Percentiles rank a stretch among this genome's conserved stretches.
Evolutionary conservation across 2,888 invertebrate genomes (phyloP).

Genomic region (Drosophila rubida): DNA sequence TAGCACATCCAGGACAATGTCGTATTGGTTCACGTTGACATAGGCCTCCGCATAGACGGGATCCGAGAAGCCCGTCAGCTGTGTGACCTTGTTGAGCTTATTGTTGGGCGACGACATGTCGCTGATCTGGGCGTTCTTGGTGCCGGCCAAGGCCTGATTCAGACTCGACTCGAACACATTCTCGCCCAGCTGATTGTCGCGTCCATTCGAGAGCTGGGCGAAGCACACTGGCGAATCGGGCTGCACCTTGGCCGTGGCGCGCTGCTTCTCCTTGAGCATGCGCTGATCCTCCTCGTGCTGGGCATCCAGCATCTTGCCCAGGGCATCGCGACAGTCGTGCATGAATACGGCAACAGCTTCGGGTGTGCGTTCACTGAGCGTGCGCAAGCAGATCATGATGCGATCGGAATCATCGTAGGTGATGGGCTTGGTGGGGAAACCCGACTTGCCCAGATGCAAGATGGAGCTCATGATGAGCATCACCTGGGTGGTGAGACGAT

Average conservation of each 20-base stretch:
- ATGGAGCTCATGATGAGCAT: conserved; percentile 95
- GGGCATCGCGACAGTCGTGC: conserved; percentile 90
- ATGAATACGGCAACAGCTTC: conserved; percentile 90
- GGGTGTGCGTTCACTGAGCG: conserved; percentile 89
- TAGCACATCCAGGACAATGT: conserved; percentile 98
- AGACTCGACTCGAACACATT: conserved; percentile 97
- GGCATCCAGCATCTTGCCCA: conserved; percentile 93
- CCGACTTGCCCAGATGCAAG: conserved; percentile 93
- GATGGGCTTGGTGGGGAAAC: conserved; percentile 90
- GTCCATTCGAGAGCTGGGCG: conserved; percentile 90
- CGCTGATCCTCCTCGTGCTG: conserved; percentile 87
- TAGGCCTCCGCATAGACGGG: conserved; percentile 99
- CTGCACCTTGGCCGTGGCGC: conserved; percentile 89
- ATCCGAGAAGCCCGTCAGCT: conserved; percentile 99
- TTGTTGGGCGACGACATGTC: conserved; percentile 87
- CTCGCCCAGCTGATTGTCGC: conserved; percentile 86
- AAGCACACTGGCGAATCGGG: conserved; percentile 95
- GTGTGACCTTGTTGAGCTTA: conserved; percentile 93
- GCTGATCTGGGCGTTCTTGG: conserved; percentile 83
- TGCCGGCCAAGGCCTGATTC: conserved; percentile 93
- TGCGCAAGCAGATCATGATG: conserved; percentile 92
- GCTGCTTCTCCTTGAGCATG: conserved; percentile 88
- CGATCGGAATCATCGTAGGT: conserved; percentile 98
- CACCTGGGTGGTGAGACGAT: conserved; percentile 90
- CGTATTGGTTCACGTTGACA: conserved; percentile 99